Evolutionary conservation across 1,140 invertebrate species (phyloP).

Genomic region (Papilio helenus): DNA sequence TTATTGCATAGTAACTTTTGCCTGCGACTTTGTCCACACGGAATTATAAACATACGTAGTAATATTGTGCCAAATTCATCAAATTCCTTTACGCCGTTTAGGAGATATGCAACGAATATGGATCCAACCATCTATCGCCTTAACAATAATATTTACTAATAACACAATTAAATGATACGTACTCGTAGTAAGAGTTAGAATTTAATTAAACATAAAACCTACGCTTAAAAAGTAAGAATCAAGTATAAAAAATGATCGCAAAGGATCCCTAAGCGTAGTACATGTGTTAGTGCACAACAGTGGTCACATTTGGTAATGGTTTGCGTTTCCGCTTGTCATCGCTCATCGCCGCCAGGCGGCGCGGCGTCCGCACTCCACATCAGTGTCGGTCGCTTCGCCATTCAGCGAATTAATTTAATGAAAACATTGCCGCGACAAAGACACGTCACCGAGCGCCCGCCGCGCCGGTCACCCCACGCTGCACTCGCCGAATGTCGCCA

Average conservation of each 20-base stretch:
- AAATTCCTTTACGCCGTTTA: too few species aligned
- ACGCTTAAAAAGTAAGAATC: not conserved
- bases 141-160: too few species aligned
- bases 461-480: slow-evolving; percentile 43
- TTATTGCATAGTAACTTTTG: too few species aligned
- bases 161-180: too few species aligned
- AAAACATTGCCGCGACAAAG: slow-evolving; percentile 50
- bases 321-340: slow-evolving; percentile 68
- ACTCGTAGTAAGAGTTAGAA: too few species aligned
- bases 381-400: slow-evolving; percentile 40
- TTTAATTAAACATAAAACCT: not conserved
- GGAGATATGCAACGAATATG: too few species aligned
- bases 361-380: slow-evolving; percentile 45
- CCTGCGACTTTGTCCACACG: too few species aligned
- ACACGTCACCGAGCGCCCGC: slow-evolving; percentile 9
- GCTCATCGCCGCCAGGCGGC: slow-evolving; percentile 53
- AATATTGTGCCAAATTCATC: too few species aligned
- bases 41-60: too few species aligned
- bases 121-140: too few species aligned
- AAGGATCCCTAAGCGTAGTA: slow-evolving; percentile 42
- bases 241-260: not conserved
- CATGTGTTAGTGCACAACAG: slow-evolving; percentile 42
- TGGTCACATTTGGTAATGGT: slow-evolving; percentile 72
- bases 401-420: slow-evolving; percentile 73
- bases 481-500: slow-evolving; percentile 36